phyloP scores from a whole-genome alignment of 1,140 invertebrate species.

The Leptinotarsa undecemlineata region DNA sequence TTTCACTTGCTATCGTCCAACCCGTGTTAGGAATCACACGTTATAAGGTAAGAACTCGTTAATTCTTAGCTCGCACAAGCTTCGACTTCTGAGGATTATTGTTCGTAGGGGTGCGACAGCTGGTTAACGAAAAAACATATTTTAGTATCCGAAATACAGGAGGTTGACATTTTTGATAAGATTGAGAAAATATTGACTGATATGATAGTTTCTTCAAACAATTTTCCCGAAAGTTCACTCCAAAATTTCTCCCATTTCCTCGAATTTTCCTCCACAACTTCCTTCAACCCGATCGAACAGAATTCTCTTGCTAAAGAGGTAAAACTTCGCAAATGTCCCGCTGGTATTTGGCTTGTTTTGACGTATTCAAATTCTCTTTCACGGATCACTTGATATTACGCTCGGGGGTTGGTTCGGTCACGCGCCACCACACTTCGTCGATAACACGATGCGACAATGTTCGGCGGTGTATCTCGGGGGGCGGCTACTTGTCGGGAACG shows the following conservation, averaged over 20 bases:
- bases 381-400: constrained; percentile 31
- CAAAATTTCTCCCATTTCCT: neutral
- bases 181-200: too few relatives aligned
- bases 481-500: neutral
- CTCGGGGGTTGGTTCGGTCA: neutral
- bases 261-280: neutral
- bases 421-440: neutral
- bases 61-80: too few relatives aligned
- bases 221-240: neutral
- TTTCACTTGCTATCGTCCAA: too few relatives aligned
- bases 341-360: constrained; percentile 34
- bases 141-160: too few relatives aligned
- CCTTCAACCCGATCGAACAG: neutral
- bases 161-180: too few relatives aligned
- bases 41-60: too few relatives aligned
- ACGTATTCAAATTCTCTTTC: constrained; percentile 34
- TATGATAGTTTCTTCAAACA: too few relatives aligned
- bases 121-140: too few relatives aligned
- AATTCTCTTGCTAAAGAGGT: neutral
- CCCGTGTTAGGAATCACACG: too few relatives aligned
- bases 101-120: too few relatives aligned
- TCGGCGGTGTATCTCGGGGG: neutral
- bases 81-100: too few relatives aligned
- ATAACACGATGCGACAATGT: neutral
- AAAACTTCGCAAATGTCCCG: constrained; percentile 29